These are phyloP conservation scores for Acronicta aceris DNA, from an alignment of 2,888 invertebrate species.

Conservation along the genomic window DNA sequence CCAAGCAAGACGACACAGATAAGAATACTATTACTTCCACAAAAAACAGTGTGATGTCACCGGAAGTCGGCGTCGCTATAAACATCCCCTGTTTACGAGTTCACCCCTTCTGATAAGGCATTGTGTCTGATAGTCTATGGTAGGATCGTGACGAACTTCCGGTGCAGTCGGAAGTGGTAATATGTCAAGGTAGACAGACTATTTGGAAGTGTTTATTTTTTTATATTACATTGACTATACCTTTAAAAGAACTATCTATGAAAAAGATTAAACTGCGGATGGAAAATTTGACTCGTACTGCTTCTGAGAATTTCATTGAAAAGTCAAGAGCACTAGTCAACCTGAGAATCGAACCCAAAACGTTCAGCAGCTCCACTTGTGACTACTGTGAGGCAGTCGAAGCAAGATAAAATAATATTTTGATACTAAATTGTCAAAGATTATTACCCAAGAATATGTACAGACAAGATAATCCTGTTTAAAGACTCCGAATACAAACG, in stretches of 20 bases:
- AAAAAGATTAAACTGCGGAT: too few species aligned
- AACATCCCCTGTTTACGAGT: slow-evolving; percentile 57
- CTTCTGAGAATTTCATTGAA: too few species aligned
- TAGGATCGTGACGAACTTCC: slow-evolving; percentile 51
- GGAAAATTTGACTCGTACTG: too few species aligned
- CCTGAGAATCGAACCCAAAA: too few species aligned
- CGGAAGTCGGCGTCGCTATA: slow-evolving; percentile 52
- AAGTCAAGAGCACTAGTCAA: too few species aligned
- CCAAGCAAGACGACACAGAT: slow-evolving; percentile 30
- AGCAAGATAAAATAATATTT: background rate
- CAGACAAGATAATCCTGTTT: slow-evolving; percentile 39
- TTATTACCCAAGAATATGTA: slow-evolving; percentile 25
- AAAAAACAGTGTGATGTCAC: slow-evolving; percentile 47
- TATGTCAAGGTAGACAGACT: slow-evolving; percentile 47
- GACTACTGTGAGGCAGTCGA: too few species aligned
- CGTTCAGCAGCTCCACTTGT: too few species aligned
- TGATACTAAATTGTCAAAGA: slow-evolving; percentile 17
- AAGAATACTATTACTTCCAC: slow-evolving; percentile 41
- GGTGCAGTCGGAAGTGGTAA: slow-evolving; percentile 50
- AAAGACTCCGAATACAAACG: slow-evolving; percentile 15
- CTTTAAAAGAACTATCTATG: too few species aligned
- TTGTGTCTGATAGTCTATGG: slow-evolving; percentile 53
- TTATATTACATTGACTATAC: background rate
- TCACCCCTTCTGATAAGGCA: slow-evolving; percentile 54
- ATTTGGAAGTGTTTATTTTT: slow-evolving; percentile 25